Conservation (phyloP, 2,888 invertebrate genomes). For the Hypolimnas misippus region DNA sequence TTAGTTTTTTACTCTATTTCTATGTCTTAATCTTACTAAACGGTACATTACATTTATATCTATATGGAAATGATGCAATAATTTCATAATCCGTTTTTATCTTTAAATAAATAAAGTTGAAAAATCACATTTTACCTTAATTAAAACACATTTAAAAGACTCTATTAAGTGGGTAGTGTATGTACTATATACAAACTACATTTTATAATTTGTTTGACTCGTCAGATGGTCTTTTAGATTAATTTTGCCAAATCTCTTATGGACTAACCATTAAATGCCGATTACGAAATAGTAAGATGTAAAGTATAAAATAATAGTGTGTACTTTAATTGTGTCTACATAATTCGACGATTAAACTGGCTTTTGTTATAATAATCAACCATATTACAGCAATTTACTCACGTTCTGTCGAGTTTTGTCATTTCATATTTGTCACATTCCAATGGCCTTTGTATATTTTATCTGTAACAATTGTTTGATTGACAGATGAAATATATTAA, state of each 20-base stretch:
- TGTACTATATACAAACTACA: no score
- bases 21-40: not conserved
- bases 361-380: not conserved
- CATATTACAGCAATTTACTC: not conserved
- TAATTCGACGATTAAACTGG: not conserved
- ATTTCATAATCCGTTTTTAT: no score
- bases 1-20: not conserved
- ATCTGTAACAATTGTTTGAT: slow-evolving; percentile 2
- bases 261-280: no score
- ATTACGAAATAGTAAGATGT: not conserved
- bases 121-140: no score
- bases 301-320: not conserved
- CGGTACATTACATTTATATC: not conserved
- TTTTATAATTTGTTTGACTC: no score
- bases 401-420: not conserved
- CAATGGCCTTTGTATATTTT: not conserved
- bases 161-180: no score
- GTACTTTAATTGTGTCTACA: not conserved
- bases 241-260: no score
- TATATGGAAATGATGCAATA: no score
- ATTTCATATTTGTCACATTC: not conserved
- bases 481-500: not conserved
- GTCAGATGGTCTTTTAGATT: no score
- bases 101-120: no score
- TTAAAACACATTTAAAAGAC: no score